These are phyloP conservation scores for Dinocampus coccinellae DNA, from an alignment of 2,888 invertebrate genomes.

Conservation along the genomic window DNA sequence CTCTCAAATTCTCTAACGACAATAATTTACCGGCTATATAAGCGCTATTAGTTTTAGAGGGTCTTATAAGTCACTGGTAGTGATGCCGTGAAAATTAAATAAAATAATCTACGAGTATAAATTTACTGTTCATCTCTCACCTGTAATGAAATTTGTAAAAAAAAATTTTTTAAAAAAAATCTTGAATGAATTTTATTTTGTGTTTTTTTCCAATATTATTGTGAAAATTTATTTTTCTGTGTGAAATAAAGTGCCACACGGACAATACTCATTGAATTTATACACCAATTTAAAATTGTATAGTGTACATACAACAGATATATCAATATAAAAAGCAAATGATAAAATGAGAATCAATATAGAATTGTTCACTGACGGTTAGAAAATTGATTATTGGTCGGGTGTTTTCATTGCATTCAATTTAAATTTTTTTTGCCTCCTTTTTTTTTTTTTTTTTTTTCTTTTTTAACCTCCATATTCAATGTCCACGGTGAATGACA, in stretches of 20 bases:
- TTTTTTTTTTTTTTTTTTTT: not conserved
- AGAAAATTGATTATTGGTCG: conserved; percentile 11
- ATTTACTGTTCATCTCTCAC: not conserved
- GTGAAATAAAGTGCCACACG: not conserved
- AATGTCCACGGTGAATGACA: not conserved
- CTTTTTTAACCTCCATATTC: not conserved
- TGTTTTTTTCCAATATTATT: conserved; percentile 7
- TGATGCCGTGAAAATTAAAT: not conserved
- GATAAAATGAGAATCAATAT: not conserved
- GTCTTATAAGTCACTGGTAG: not conserved
- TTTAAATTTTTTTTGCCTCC: too few relatives aligned
- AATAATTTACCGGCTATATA: conserved; percentile 16
- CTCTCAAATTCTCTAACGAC: conserved; percentile 13
- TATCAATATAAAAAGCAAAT: not conserved
- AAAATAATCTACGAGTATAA: not conserved
- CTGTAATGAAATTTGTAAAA: not conserved
- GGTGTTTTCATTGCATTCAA: not conserved
- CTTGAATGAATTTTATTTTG: too few relatives aligned
- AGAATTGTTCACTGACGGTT: not conserved
- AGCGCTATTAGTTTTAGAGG: not conserved
- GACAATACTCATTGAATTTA: not conserved
- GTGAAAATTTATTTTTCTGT: conserved; percentile 7
- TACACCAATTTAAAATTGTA: too few relatives aligned
- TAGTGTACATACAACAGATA: not conserved
- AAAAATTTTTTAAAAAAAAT: too few relatives aligned